A percentile compares a stretch with the other conserved stretches of the same genome.
These are phyloP conservation scores for Semaprochilodus insignis DNA, from an alignment of 2,797 vertebrate genomes.

Conservation along the genomic window DNA sequence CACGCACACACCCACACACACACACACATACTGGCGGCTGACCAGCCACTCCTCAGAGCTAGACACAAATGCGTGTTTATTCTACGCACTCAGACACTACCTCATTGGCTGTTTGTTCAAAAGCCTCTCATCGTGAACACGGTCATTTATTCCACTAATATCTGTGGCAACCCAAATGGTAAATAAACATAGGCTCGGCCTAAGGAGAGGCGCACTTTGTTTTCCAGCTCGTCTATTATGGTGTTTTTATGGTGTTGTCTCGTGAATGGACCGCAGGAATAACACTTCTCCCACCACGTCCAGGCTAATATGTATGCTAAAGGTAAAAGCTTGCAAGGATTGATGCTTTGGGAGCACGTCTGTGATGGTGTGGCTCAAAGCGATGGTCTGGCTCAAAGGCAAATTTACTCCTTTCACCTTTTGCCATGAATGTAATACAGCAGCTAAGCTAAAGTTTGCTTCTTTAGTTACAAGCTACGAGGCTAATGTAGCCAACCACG, in stretches of 20 bases:
- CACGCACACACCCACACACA: slow-evolving; percentile 20
- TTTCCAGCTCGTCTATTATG: slow-evolving; percentile 39
- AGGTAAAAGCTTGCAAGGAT: background rate
- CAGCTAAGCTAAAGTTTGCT: too few species aligned
- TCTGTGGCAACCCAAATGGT: slow-evolving; percentile 57
- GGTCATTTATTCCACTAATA: slow-evolving; percentile 67
- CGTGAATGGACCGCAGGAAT: background rate
- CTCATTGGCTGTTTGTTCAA: slow-evolving; percentile 76
- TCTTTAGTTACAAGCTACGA: too few species aligned
- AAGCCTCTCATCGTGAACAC: slow-evolving; percentile 66
- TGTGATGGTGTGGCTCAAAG: background rate
- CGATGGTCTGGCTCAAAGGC: too few species aligned
- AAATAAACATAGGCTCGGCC: slow-evolving; percentile 59
- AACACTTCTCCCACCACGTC: background rate
- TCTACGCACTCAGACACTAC: slow-evolving; percentile 75
- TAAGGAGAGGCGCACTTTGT: slow-evolving; percentile 36
- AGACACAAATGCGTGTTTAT: slow-evolving; percentile 76
- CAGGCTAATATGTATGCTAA: background rate
- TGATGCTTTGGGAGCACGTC: background rate
- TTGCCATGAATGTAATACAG: too few species aligned
- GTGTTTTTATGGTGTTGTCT: background rate
- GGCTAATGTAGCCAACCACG: too few species aligned
- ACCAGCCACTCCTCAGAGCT: slow-evolving; percentile 68
- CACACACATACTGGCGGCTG: slow-evolving; percentile 59
- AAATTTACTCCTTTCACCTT: background rate